A percentile compares a stretch with the other conserved stretches of the same genome.
These are phyloP conservation scores for Eutolmus rufibarbis DNA, from an alignment of 2,888 invertebrate genomes.

Conservation along the genomic window DNA sequence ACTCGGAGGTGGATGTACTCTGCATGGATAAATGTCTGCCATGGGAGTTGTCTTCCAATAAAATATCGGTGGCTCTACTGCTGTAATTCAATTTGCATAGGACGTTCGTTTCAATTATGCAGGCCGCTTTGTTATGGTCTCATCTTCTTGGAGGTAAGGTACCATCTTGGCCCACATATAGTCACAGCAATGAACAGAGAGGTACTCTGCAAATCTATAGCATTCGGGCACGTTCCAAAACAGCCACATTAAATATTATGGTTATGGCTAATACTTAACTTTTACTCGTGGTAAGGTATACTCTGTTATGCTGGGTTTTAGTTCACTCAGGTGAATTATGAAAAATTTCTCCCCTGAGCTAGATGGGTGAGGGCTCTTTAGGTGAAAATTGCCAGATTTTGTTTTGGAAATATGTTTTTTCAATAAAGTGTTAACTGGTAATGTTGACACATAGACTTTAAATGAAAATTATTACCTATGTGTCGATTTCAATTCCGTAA, in stretches of 20 bases:
- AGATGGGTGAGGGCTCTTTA: neutral
- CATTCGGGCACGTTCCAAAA: neutral
- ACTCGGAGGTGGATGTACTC: constrained; percentile 20
- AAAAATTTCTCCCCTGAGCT: neutral
- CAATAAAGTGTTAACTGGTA: neutral
- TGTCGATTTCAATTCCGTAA: no score
- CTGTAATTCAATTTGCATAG: constrained; percentile 47
- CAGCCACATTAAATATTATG: constrained; percentile 32
- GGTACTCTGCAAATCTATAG: neutral
- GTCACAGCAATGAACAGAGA: neutral
- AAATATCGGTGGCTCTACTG: constrained; percentile 41
- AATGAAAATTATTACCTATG: neutral
- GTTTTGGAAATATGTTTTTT: neutral
- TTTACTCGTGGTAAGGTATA: neutral
- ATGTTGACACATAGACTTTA: neutral
- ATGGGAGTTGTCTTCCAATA: constrained; percentile 44
- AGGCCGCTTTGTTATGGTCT: constrained; percentile 34
- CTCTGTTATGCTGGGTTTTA: neutral
- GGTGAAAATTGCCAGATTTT: constrained; percentile 2
- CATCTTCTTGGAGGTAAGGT: constrained; percentile 4
- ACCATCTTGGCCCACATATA: neutral
- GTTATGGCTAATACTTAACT: constrained; percentile 31
- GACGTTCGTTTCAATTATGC: constrained; percentile 46
- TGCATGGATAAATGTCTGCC: constrained; percentile 41
- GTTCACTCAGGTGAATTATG: neutral